A percentile compares a stretch with the other conserved stretches of the same genome.
Conservation (phyloP, 1,140 invertebrate genomes). For the Calosoma granatense region DNA sequence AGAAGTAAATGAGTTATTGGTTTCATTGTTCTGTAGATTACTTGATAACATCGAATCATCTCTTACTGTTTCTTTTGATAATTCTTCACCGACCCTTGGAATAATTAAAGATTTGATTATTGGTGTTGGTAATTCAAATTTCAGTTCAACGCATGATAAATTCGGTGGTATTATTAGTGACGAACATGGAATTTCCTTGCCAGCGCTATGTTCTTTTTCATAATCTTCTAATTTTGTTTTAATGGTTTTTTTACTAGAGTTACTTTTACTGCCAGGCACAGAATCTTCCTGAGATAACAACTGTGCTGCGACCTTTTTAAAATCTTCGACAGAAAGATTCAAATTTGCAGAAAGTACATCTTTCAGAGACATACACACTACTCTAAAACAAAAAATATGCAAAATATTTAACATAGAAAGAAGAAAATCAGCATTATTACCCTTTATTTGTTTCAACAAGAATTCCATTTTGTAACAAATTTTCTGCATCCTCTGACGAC, state of each 20-base stretch:
- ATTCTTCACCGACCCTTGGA: not conserved
- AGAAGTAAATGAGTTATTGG: no score
- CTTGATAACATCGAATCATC: conserved; percentile 1
- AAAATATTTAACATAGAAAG: not conserved
- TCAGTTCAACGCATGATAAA: conserved; percentile 17
- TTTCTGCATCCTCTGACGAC: conserved; percentile 30
- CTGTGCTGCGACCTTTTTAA: conserved; percentile 34
- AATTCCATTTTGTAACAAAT: conserved; percentile 36
- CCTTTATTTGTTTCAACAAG: conserved; percentile 35
- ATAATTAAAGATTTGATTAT: conserved; percentile 8
- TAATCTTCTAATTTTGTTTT: conserved; percentile 11
- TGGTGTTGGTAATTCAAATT: conserved; percentile 19
- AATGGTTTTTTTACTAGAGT: not conserved
- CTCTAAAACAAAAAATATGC: conserved; percentile 22
- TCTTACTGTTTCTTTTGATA: not conserved
- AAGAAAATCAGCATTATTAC: conserved; percentile 20
- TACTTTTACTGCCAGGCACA: not conserved
- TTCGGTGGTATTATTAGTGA: not conserved
- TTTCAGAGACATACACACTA: conserved; percentile 36
- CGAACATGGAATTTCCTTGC: conserved; percentile 15
- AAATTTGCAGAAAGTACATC: conserved; percentile 35
- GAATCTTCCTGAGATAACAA: conserved; percentile 30
- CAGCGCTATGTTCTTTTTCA: conserved; percentile 13
- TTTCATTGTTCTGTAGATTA: conserved; percentile 9
- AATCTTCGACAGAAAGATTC: conserved; percentile 35